Conservation (phyloP, 2,888 invertebrate genomes). For the Macaria notata region DNA sequence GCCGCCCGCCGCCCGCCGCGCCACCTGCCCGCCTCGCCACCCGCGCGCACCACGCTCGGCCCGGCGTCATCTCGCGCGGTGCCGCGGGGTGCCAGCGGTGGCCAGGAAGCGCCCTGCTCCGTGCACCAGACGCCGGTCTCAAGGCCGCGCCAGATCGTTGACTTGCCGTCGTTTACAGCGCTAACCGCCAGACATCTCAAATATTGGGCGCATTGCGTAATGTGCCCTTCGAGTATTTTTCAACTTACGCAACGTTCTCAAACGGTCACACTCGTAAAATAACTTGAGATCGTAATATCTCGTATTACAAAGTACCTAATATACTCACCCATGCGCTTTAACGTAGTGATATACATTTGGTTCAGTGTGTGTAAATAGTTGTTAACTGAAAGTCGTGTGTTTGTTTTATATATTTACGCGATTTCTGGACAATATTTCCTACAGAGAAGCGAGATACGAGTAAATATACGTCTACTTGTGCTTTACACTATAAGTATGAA, state of each 20-base stretch:
- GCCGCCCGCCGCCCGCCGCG: conserved; percentile 33
- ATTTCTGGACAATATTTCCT: too few relatives aligned
- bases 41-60: conserved; percentile 36
- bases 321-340: too few relatives aligned
- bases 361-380: too few relatives aligned
- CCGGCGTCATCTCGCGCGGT: conserved; percentile 21
- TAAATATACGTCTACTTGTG: too few relatives aligned
- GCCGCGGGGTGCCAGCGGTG: conserved; percentile 7
- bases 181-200: conserved; percentile 41
- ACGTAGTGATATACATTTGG: too few relatives aligned
- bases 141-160: conserved; percentile 48
- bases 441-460: too few relatives aligned
- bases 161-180: conserved; percentile 50
- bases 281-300: background rate
- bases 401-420: too few relatives aligned
- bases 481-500: too few relatives aligned
- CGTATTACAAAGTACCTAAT: too few relatives aligned
- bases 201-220: conserved; percentile 59
- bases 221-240: conserved; percentile 19
- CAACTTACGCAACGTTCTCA: background rate
- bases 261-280: conserved; percentile 10
- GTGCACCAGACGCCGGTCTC: conserved; percentile 31
- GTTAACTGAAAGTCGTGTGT: too few relatives aligned
- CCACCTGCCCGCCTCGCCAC: conserved; percentile 34
- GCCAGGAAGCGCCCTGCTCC: conserved; percentile 29